These are phyloP conservation scores for Aproaerema taeniolella DNA, from an alignment of 2,888 invertebrate genomes.

Conservation along the genomic window DNA sequence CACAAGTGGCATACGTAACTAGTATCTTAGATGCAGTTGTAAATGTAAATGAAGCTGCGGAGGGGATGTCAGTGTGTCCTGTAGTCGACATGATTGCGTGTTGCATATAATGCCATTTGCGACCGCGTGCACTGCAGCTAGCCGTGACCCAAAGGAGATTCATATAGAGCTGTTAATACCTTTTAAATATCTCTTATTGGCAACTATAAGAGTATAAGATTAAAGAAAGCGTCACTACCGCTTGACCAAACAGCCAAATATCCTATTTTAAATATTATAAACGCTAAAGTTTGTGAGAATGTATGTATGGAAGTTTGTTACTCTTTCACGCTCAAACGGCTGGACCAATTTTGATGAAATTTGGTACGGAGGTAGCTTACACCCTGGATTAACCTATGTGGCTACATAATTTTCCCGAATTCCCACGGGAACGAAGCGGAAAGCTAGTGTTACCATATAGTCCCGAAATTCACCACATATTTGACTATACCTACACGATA, in stretches of 20 bases:
- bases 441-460: no score
- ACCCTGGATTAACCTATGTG: background rate
- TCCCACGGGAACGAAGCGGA: no score
- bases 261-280: background rate
- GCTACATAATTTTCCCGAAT: background rate
- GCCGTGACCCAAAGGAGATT: background rate
- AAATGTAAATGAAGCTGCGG: no score
- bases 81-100: conserved; percentile 1
- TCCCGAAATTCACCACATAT: no score
- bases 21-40: no score
- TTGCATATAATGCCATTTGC: conserved; percentile 6
- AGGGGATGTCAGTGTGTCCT: background rate
- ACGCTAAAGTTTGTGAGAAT: background rate
- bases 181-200: no score
- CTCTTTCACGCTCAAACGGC: background rate
- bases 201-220: no score
- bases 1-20: no score
- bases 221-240: no score
- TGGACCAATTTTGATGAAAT: background rate
- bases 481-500: no score
- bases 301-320: background rate
- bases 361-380: background rate
- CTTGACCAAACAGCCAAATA: no score
- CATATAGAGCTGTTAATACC: conserved; percentile 1
- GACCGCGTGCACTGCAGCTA: background rate